Conservation (phyloP, 2,113 vertebrate genomes). For the Nanorana parkeri region DNA sequence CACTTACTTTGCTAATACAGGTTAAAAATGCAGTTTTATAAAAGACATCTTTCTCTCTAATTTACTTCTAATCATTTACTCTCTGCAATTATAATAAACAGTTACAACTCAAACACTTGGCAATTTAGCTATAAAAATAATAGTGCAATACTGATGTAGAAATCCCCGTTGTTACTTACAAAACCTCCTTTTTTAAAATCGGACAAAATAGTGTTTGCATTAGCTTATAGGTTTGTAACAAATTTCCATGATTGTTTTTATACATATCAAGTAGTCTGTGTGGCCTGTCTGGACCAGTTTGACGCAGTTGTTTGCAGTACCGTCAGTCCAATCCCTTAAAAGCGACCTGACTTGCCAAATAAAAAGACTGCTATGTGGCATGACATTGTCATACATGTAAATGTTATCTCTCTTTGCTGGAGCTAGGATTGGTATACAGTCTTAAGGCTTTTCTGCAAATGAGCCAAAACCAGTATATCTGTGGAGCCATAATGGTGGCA, state of each 20-base stretch:
- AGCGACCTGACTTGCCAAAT: too few species aligned
- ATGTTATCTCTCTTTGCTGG: conserved; percentile 64
- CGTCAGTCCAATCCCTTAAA: neutral
- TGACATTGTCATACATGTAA: neutral
- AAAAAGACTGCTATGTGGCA: neutral
- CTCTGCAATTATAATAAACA: neutral
- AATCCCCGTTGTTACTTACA: conserved; percentile 12
- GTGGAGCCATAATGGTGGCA: conserved; percentile 87
- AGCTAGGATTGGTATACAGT: conserved; percentile 75
- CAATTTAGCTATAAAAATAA: conserved; percentile 4
- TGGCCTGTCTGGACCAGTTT: neutral
- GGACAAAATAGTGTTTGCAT: conserved; percentile 6
- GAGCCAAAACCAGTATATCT: conserved; percentile 95
- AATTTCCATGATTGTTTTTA: conserved; percentile 4
- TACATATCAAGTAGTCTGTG: conserved; percentile 5
- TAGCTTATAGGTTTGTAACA: conserved; percentile 4
- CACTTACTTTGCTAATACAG: too few species aligned
- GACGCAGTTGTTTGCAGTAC: neutral
- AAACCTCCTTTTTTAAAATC: neutral
- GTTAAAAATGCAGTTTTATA: neutral
- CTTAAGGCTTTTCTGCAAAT: conserved; percentile 88
- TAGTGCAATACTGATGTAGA: conserved; percentile 23
- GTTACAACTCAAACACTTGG: neutral
- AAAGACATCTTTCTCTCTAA: neutral
- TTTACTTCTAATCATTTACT: neutral